phyloP scores from a whole-genome alignment of 2,797 vertebrate species.

The Chelon labrosus region DNA sequence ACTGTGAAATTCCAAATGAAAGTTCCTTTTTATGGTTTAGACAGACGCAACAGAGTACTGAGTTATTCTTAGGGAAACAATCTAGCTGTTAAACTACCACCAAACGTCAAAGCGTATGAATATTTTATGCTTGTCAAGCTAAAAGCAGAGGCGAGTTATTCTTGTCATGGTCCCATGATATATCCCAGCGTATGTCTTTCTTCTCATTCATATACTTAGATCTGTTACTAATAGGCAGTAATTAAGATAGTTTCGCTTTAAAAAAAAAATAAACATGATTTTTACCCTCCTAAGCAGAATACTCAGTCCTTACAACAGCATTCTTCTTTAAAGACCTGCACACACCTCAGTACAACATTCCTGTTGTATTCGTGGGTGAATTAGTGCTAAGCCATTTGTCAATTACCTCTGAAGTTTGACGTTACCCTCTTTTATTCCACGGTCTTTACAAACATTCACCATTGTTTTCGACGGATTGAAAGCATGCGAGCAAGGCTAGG shows the following conservation, averaged over 20 bases:
- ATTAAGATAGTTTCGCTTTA: not conserved
- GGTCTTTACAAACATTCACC: not conserved
- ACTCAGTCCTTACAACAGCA: not conserved
- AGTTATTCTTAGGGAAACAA: not conserved
- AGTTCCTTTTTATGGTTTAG: constrained; percentile 10
- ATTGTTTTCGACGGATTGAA: constrained; percentile 18
- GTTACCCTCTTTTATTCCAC: not conserved
- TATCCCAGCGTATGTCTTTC: not conserved
- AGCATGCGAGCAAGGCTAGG: not conserved
- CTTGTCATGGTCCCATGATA: not conserved
- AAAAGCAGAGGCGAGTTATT: constrained; percentile 21
- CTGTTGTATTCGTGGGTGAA: not conserved
- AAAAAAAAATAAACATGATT: too few species aligned
- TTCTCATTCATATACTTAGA: not conserved
- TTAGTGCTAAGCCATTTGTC: constrained; percentile 9
- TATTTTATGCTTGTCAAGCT: constrained; percentile 23
- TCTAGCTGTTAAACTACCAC: constrained; percentile 7
- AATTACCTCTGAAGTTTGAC: constrained; percentile 2
- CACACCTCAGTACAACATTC: not conserved
- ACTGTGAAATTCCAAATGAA: not conserved
- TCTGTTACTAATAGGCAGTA: not conserved
- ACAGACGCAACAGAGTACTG: constrained; percentile 1
- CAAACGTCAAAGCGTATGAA: constrained; percentile 16
- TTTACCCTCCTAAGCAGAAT: not conserved
- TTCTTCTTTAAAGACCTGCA: constrained; percentile 6